Conservation (phyloP, 2,888 invertebrate species). For the Latrodectus elegans region DNA sequence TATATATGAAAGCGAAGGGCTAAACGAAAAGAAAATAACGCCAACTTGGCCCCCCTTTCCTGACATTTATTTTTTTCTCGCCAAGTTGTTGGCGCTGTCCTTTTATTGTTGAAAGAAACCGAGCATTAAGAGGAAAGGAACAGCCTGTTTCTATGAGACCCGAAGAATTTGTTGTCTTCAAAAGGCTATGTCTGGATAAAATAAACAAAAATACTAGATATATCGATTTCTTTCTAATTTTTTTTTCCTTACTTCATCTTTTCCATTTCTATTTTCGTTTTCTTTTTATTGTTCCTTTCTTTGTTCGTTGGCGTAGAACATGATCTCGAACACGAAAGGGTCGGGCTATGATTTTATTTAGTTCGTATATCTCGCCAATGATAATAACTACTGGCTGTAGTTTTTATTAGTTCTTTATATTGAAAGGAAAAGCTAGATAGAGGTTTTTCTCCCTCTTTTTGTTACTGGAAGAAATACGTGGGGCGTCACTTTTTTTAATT, state of each 20-base stretch:
- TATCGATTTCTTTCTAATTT: slow-evolving; percentile 33
- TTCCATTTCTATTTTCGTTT: slow-evolving; percentile 7
- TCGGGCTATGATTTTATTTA: slow-evolving; percentile 62
- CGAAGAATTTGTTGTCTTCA: slow-evolving; percentile 47
- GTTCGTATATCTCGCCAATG: slow-evolving; percentile 62
- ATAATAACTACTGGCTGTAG: slow-evolving; percentile 56
- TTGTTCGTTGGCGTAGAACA: slow-evolving; percentile 63
- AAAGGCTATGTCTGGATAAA: slow-evolving; percentile 29
- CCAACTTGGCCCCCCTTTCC: neutral
- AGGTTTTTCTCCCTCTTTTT: slow-evolving; percentile 16
- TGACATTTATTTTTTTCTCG: slow-evolving; percentile 23
- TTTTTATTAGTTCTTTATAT: slow-evolving; percentile 27
- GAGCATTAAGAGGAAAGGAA: slow-evolving; percentile 34
- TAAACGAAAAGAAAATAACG: slow-evolving; percentile 29
- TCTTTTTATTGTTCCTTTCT: slow-evolving; percentile 60
- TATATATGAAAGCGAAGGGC: neutral
- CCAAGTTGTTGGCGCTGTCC: slow-evolving; percentile 6
- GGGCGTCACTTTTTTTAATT: too few relatives aligned
- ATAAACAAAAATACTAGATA: slow-evolving; percentile 57
- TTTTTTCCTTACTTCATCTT: slow-evolving; percentile 18
- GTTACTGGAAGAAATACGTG: neutral
- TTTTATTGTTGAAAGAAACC: slow-evolving; percentile 44
- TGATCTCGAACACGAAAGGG: slow-evolving; percentile 62
- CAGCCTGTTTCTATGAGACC: slow-evolving; percentile 35
- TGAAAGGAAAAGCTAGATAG: neutral